Evolutionary conservation across 2,888 invertebrate genomes (phyloP), one percentile per base, ranked within the genome.

Genomic region (Drosophila limbata): DNA sequence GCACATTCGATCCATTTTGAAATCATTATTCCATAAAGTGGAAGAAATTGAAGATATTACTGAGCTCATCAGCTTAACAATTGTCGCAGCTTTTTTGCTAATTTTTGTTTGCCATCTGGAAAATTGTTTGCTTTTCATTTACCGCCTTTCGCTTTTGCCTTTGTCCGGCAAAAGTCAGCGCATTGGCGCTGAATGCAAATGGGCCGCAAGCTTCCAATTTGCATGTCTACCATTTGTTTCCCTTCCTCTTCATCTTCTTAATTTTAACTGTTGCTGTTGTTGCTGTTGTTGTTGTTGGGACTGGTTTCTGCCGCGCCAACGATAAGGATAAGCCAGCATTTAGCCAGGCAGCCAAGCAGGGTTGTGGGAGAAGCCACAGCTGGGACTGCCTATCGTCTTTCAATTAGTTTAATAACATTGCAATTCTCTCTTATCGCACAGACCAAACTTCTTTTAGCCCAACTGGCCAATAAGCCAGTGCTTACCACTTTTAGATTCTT

Each of bases 401-500:
- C 88, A 89, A 89, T 85, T 85, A 89, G 89, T 80, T 85, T 82
- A 84, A 87, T 87, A 84, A 82, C 73, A 77, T 77, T 77, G 77
- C 73, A 75, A 79, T 45, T 47, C 74, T 57, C 73, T 72, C 85
- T 84, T 89, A 84, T 87, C 61, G 59, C 50, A 65, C 55, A 33
- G 55, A 1, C 47, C 15, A 25, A 11, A 37, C 45, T 45, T 25
- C 42, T 55, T 40, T 78, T 67, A 69, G 78, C 66, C 72, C 66
- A 81, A 39, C 50, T 47, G 44, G 42, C 57, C 77, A 51, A 35
- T 79, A 84, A 81, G 70, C 66, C 61, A 37, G 17, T 55, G 47
- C 28, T 59, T 21, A 6, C 13, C 33, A 40, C 53, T 19, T 40
- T 19, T 53, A 35, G 31, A 33, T 13, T 37, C 13, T 19, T 42